phyloP scores from a whole-genome alignment of 35 echinoderm and acorn worm genomes.

The Apostichopus japonicus region DNA sequence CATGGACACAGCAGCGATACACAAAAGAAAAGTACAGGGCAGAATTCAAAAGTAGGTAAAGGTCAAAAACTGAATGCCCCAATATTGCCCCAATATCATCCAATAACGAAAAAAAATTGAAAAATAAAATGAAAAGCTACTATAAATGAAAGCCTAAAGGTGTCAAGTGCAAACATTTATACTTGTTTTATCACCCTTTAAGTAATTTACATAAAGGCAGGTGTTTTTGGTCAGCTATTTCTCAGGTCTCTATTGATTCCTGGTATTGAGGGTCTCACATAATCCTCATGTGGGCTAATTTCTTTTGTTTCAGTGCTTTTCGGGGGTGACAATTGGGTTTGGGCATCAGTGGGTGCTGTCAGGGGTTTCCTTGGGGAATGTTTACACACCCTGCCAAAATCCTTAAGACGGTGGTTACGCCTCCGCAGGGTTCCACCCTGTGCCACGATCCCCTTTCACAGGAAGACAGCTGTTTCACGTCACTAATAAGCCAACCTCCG shows the following conservation, averaged over 20 bases:
- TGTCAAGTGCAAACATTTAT: not conserved
- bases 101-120: not conserved
- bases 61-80: not conserved
- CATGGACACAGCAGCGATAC: no score
- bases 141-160: not conserved
- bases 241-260: not conserved
- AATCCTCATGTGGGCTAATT: constrained; percentile 10
- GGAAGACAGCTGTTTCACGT: constrained; percentile 24
- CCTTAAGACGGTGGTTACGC: not conserved
- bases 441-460: constrained; percentile 11
- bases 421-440: constrained; percentile 1
- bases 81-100: not conserved
- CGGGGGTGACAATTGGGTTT: constrained; percentile 30
- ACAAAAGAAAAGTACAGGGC: no score
- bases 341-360: constrained; percentile 9
- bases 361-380: constrained; percentile 8
- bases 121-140: not conserved
- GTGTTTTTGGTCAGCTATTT: constrained; percentile 20
- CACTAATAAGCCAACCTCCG: not conserved
- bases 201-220: constrained; percentile 3
- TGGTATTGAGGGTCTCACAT: constrained; percentile 18
- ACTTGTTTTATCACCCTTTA: not conserved
- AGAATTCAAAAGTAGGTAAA: not conserved
- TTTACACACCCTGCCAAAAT: constrained; percentile 31
- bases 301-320: constrained; percentile 38